Evolutionary conservation across 2,113 vertebrate species (phyloP), one percentile per base, ranked within the genome.

Genomic region (Saimiri boliviensis): DNA sequence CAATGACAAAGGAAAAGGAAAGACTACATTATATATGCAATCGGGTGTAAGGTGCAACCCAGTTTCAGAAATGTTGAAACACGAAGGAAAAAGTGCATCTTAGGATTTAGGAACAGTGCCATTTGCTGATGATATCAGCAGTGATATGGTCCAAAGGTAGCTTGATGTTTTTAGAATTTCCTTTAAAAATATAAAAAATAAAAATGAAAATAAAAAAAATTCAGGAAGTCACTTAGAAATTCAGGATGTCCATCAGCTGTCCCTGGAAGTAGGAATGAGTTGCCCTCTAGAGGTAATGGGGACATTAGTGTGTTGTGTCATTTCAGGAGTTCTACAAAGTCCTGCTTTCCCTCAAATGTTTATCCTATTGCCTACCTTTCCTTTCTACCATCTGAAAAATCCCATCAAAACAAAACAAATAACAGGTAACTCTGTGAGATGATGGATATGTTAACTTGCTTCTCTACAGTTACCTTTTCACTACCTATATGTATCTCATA

Each of bases 61-160:
- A 92, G n/a, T 54, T 93, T 81, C 45, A 73, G 52, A 92, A 96
- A 54, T 86, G 52, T 73, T 45, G 40, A 89, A 56, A 49, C n/a
- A 42, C 60, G 3, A 40, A 5, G 0, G 23, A 6, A 0, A 20
- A 8, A 54, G 32, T 85, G 10, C 21, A 45, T 58, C 58, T 85
- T 82, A 92, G 52, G 92, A 93, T 66, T 83, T 52, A 89, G 83
- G 30, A 86, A 35, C 88, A 25, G 16, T 70, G 27, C 19, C 14
- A 58, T 86, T 89, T 91, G 32, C 56, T 77, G 42, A 94, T 73
- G 60, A 42, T 77, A 68, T 47, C 27, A 42, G 8, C 30, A 79
- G 27, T 68, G 23, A 86, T 89, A 82, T 52, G 89, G 40, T 14
- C n/a, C 30, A 90, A 71, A 89, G 12, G 9, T 88, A 11, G 16